These are phyloP conservation scores for Onychorhynchus coronatus DNA, from an alignment of 2,113 vertebrate species.

Conservation along the genomic window DNA sequence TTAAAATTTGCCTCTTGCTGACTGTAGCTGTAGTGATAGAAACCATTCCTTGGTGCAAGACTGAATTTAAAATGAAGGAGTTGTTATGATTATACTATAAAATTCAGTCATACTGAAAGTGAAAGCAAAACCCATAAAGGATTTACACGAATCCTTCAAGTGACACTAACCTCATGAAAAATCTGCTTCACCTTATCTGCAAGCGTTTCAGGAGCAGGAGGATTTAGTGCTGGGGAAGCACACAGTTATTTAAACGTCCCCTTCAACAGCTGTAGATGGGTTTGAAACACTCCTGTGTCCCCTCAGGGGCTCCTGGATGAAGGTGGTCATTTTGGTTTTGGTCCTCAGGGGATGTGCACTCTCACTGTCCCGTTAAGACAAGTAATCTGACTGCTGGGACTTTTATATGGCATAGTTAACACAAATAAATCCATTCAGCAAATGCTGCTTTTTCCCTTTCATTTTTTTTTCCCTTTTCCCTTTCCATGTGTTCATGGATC, in stretches of 20 bases:
- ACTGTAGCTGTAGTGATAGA: neutral
- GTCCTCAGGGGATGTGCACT: neutral
- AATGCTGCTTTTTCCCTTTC: neutral
- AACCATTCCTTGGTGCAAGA: neutral
- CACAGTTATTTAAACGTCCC: neutral
- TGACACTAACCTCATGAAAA: neutral
- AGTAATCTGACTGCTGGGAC: neutral
- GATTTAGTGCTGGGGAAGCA: neutral
- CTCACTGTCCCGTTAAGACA: neutral
- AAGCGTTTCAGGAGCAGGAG: neutral
- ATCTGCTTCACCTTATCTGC: neutral
- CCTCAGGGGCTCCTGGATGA: neutral
- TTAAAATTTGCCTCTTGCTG: neutral
- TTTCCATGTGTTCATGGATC: neutral
- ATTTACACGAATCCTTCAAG: constrained; percentile 15
- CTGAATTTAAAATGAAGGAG: neutral
- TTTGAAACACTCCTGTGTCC: neutral
- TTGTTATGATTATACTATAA: neutral
- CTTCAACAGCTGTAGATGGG: neutral
- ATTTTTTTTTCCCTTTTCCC: neutral
- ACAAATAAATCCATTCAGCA: constrained; percentile 3
- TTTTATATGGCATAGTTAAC: neutral
- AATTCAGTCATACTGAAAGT: neutral
- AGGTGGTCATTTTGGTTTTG: neutral
- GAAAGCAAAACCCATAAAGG: constrained; percentile 14